These are phyloP conservation scores for Megaceryle alcyon DNA, from an alignment of 2,797 vertebrate genomes.

Conservation along the genomic window DNA sequence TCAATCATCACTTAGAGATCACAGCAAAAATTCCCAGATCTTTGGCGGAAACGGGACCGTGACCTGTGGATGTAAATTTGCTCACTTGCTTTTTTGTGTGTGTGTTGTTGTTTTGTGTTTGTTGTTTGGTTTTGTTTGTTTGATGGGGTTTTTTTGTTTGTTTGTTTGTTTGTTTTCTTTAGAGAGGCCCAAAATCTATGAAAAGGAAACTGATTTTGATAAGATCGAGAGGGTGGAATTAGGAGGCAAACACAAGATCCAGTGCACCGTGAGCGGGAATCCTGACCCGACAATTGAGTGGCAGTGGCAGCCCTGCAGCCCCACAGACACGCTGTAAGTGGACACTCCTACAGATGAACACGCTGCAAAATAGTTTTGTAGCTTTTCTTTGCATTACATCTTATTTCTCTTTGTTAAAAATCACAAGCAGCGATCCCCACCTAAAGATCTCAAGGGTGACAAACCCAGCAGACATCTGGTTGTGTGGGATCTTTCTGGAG, in stretches of 20 bases:
- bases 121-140: not conserved
- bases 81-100: not conserved
- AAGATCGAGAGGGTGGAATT: slow-evolving; percentile 48
- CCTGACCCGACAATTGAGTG: slow-evolving; percentile 84
- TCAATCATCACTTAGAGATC: not conserved
- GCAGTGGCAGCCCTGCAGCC: slow-evolving; percentile 80
- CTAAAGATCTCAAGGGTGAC: not conserved
- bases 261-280: slow-evolving; percentile 83
- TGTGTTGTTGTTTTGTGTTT: not conserved
- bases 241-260: slow-evolving; percentile 78
- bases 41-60: not conserved
- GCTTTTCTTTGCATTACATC: not conserved
- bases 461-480: not conserved
- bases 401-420: not conserved
- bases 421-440: not conserved
- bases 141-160: not conserved
- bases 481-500: not conserved
- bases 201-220: slow-evolving; percentile 80
- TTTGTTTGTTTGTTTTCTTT: not conserved
- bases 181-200: slow-evolving; percentile 89
- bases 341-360: accelerated
- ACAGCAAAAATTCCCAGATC: not conserved
- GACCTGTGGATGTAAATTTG: not conserved
- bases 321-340: slow-evolving; percentile 59
- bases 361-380: accelerated